Percentiles rank a stretch among this genome's conserved stretches.
Evolutionary conservation across 2,888 invertebrate genomes (phyloP).

Genomic region (Endotricha flammealis): DNA sequence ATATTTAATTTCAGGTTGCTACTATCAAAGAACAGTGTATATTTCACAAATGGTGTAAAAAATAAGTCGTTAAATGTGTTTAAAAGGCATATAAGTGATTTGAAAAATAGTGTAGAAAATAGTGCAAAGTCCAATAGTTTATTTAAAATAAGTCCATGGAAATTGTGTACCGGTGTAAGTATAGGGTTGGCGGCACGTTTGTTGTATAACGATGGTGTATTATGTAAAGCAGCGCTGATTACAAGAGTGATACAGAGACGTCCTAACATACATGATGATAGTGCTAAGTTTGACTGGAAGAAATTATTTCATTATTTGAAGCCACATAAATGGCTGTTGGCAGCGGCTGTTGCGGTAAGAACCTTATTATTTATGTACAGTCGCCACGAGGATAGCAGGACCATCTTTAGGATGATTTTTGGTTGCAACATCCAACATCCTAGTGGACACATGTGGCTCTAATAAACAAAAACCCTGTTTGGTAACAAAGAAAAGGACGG

Average conservation of each 20-base stretch:
- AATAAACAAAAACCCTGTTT: no score
- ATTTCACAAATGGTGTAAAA: slow-evolving; percentile 47
- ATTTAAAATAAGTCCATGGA: slow-evolving; percentile 61
- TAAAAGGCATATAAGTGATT: slow-evolving; percentile 47
- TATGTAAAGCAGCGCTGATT: slow-evolving; percentile 79
- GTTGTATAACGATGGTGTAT: slow-evolving; percentile 73
- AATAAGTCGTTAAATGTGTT: slow-evolving; percentile 45
- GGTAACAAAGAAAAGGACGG: no score
- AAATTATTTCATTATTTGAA: slow-evolving; percentile 84
- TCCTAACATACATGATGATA: slow-evolving; percentile 63
- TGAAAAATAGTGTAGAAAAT: slow-evolving; percentile 41
- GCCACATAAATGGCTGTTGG: slow-evolving; percentile 86
- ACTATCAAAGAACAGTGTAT: slow-evolving; percentile 41
- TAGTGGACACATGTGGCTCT: no score
- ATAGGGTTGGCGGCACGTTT: slow-evolving; percentile 55
- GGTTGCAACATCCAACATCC: no score
- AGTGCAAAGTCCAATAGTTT: slow-evolving; percentile 42
- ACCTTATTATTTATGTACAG: no score
- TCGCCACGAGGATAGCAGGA: no score
- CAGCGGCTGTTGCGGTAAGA: slow-evolving; percentile 88
- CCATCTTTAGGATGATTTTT: no score
- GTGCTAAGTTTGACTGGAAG: slow-evolving; percentile 86
- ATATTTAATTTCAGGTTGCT: slow-evolving; percentile 46
- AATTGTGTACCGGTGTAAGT: slow-evolving; percentile 64
- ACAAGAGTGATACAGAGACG: slow-evolving; percentile 79